These are phyloP conservation scores for Diploscapter pachys DNA, from an alignment of 1,140 invertebrate genomes.

Conservation along the genomic window DNA sequence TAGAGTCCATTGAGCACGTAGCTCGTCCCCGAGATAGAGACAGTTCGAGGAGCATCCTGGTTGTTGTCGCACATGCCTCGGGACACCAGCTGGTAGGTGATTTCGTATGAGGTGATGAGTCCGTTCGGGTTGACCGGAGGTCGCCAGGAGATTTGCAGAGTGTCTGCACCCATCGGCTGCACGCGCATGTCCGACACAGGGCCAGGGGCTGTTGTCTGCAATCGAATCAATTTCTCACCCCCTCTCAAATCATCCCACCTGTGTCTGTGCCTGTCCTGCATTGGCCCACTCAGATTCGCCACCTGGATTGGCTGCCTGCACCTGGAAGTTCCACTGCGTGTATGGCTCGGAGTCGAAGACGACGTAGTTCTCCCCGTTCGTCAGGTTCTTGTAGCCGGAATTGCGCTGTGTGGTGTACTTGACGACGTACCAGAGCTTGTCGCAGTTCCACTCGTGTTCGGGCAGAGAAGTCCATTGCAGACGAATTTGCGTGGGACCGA, in stretches of 20 bases:
- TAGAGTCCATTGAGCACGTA: slow-evolving; percentile 52
- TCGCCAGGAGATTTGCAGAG: slow-evolving; percentile 55
- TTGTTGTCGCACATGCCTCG: slow-evolving; percentile 57
- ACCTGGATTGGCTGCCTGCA: slow-evolving; percentile 58
- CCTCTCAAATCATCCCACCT: slow-evolving; percentile 13
- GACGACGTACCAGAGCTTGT: slow-evolving; percentile 56
- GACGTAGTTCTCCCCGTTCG: slow-evolving; percentile 46
- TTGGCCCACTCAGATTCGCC: slow-evolving; percentile 53
- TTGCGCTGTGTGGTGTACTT: slow-evolving; percentile 56
- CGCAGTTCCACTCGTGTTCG: slow-evolving; percentile 58
- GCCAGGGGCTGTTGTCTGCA: slow-evolving; percentile 42
- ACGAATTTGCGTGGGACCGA: slow-evolving; percentile 57
- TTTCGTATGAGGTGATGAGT: slow-evolving; percentile 53
- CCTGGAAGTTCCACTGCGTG: slow-evolving; percentile 56
- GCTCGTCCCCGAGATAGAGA: slow-evolving; percentile 39
- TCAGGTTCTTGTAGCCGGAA: slow-evolving; percentile 55
- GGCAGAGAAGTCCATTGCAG: slow-evolving; percentile 49
- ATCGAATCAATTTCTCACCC: slow-evolving; percentile 13
- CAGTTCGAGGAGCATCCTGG: slow-evolving; percentile 36
- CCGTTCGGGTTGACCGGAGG: slow-evolving; percentile 56
- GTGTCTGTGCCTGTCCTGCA: slow-evolving; percentile 46
- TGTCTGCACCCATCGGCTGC: slow-evolving; percentile 47
- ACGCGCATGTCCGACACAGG: slow-evolving; percentile 49
- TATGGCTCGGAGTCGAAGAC: slow-evolving; percentile 57
- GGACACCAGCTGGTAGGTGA: slow-evolving; percentile 54